Base-by-base conservation (phyloP, 2,797 vertebrate species). In the Tachyglossus aculeatus region DNA sequence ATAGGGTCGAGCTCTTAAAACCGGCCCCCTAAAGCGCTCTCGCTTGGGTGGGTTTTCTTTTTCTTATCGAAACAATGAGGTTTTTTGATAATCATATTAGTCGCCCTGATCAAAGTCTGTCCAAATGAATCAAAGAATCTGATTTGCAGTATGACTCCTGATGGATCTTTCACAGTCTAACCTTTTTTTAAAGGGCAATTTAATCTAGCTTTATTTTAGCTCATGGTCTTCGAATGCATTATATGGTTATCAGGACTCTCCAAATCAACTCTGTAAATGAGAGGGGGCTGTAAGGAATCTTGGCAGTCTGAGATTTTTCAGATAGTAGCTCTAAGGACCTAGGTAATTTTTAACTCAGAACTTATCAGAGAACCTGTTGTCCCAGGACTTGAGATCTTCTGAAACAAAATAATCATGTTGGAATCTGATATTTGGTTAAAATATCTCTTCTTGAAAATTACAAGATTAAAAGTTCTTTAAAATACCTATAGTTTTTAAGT, bases 401-500 rank as follows among this genome's bases (percentile, higher is more conserved):
- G 71, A 74, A 62, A 67, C 24, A 4, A 69, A 68, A 57, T 81
- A 87, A 84, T 41, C 58, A 44, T 79, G 77, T 84, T 86, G 86
- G 62, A 86, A 72, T 84, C 61, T 80, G 71, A 43, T 50, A 15
- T 86, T 88, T 86, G 67, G 87, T 74, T 59, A 79, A 60, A 40
- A 21, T 71, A 68, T 77, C 59, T 80, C 58, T 82, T 74, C 64
- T 81, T 41, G 78, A 63, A 76, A 77, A 80, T 85, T 74, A 75
- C 57, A 77, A 82, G 70, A 71, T 43, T 50, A 74, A 68, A 48
- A 76, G 80, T 72, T 83, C 74, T 79, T 68, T 79, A 89, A 88
- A 53, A 66, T 71, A 76, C 86, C 79, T 76, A 38, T 76, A 67
- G 84, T 83, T 88, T 88, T 81, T 80, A 84, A 50, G 24, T 86